Evolutionary conservation across 2,113 vertebrate genomes (phyloP).

Genomic region (Dasyprocta punctata): DNA sequence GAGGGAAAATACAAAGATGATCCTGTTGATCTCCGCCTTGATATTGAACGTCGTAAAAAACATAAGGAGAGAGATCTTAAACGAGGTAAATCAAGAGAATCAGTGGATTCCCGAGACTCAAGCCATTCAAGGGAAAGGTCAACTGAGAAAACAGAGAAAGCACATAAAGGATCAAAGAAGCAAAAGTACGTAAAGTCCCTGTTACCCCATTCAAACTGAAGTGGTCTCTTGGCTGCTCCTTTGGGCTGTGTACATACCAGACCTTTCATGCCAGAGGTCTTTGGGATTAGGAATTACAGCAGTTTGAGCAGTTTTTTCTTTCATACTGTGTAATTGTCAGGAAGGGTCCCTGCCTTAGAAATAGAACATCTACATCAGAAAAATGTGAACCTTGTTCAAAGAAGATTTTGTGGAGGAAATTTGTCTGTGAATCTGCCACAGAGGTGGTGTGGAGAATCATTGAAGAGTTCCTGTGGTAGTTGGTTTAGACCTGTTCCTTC

Average conservation of each 20-base stretch:
- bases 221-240: not conserved
- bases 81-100: slow-evolving; percentile 90
- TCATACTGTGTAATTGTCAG: not conserved
- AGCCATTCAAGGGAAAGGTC: slow-evolving; percentile 91
- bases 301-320: not conserved
- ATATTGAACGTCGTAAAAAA: slow-evolving; percentile 98
- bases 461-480: not conserved
- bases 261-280: not conserved
- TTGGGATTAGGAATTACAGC: not conserved
- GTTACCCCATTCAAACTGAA: not conserved
- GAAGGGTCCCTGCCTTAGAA: not conserved
- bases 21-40: slow-evolving; percentile 95
- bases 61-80: slow-evolving; percentile 93
- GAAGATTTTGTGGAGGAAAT: not conserved
- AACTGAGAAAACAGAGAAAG: slow-evolving; percentile 92
- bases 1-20: slow-evolving; percentile 93
- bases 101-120: slow-evolving; percentile 90
- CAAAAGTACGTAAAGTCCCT: slow-evolving; percentile 87
- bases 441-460: not conserved
- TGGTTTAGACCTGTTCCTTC: slow-evolving; percentile 17
- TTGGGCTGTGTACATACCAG: not conserved
- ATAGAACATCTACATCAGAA: not conserved
- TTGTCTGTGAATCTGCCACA: not conserved
- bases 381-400: not conserved
- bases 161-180: slow-evolving; percentile 92